A percentile compares a stretch with the other conserved stretches of the same genome.
These are phyloP conservation scores for Neolamprologus brichardi DNA, from an alignment of 2,113 vertebrate genomes.

Conservation along the genomic window DNA sequence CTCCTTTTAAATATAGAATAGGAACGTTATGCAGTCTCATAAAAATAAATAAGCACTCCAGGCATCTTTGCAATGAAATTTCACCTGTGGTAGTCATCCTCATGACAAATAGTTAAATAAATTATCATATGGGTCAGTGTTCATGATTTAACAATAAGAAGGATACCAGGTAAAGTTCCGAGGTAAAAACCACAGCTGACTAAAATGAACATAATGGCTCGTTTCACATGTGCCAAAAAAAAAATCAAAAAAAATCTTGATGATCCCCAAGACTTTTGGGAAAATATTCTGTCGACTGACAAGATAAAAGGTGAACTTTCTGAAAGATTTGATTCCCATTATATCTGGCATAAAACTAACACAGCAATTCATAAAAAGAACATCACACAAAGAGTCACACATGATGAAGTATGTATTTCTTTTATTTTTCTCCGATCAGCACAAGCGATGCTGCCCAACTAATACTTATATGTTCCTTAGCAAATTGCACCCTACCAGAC, in stretches of 20 bases:
- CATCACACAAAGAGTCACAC: neutral
- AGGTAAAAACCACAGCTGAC: fast-evolving
- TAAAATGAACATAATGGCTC: neutral
- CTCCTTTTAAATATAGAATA: neutral
- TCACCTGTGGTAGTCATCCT: neutral
- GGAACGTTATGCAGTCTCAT: neutral
- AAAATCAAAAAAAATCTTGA: neutral
- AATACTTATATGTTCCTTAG: neutral
- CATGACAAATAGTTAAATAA: neutral
- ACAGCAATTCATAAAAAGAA: neutral
- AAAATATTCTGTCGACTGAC: neutral
- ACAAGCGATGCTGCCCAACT: neutral
- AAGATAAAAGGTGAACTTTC: neutral
- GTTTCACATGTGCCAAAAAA: neutral
- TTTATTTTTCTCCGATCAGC: neutral
- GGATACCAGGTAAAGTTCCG: neutral
- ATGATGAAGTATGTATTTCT: neutral
- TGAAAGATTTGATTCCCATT: neutral
- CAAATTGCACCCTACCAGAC: fast-evolving
- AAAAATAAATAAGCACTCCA: neutral
- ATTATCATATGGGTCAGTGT: neutral
- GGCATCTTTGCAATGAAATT: neutral
- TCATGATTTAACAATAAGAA: neutral
- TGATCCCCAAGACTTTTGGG: neutral
- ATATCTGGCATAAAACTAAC: neutral